Base-by-base conservation (phyloP, 2,797 vertebrate genomes). In the Xenentodon cancila region DNA sequence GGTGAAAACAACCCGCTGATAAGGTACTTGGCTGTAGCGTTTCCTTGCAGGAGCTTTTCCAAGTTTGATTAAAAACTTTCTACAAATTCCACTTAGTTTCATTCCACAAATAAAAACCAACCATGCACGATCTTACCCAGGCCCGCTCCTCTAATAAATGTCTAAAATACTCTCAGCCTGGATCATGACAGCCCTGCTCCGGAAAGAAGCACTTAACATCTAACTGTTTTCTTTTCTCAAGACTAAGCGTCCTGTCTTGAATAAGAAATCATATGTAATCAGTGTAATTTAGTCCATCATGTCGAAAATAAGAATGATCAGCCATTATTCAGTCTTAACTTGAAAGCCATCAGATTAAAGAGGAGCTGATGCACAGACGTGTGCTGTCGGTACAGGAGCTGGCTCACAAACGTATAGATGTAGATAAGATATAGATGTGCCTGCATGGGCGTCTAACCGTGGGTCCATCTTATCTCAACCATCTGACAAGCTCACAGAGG, bases 311-410 rank as follows among this genome's bases (percentile, higher is more conserved):
- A 48, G 18, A 8, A 3, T 13, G 20, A 19, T 27, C 18, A 46
- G 17, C 21, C n/a, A 67, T 21, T 73, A 64, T 47, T 65, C 22
- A 72, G 27, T 76, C 56, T 68, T 61, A 61, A 71, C 30, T 27
- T 49, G 5, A 13, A 48, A 68, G 43, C 56, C 57, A 68, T 59
- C 9, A 9, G 37, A 52, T 42, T 12, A 57, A 57, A 21, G 18
- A 48, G 53, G n/a, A 20, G 16, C 25, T 43, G 2, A 25, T 44
- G 32, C 19, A 19, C 43, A 43, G 15, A 30, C 55, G 4, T 49
- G 34, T 53, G 9, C 12, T 54, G 16, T 19, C n/a, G 47, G 9
- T 51, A 53, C 4, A n/a, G 9, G 9, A 5, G 45, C 53, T n/a
- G n/a, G 9, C 5, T 16, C 27, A 48, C 9, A 1, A 52, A 60